Base-by-base conservation (phyloP, 2,113 vertebrate species). In the Pongo abelii region DNA sequence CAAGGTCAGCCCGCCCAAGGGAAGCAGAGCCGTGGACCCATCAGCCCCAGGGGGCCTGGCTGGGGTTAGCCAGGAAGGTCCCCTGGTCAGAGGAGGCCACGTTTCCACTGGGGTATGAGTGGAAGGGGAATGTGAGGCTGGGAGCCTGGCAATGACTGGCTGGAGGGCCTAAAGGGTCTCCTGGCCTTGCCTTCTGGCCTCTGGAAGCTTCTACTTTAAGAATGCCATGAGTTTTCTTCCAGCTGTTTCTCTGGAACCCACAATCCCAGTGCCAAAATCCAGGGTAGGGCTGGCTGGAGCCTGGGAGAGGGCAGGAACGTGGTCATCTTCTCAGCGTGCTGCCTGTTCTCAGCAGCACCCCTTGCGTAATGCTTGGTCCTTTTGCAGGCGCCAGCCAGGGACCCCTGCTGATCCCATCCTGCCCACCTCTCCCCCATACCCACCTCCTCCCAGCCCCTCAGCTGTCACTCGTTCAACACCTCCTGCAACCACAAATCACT, bases 401-500 rank as follows among this genome's bases (percentile, higher is more conserved):
- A 59, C 72, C 72, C 78, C 57, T 48, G 50, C 81, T 43, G 89
- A 43, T 59, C 64, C 30, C 48, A 5, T 32, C 61, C 38, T 64
- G 0, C 5, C 91, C 43, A 12, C 38, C 23, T 52, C 79, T 61
- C 67, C 38, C 52, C 55, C 48, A 35, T 6, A 0, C 70, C 83
- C 67, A 27, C 55, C 50, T 38, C 74, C 69, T 48, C 52, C 30
- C 25, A 0, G 2, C 25, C 69, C 70, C 77, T 50, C 48, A 83
- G 95, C 94, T 92, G 89, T 87, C 94, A 43, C 94, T 35, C 38
- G 67, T 84, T 94, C 93, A 95, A 32, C 94, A 87, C 96, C 70
- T 89, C 30, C 69, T 48, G 55, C 35, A 2, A 83, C 90, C 46
- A 97, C 97, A 97, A 98, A 97, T 98, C 98, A 97, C 97, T 67